Base-by-base conservation (phyloP, 1,140 invertebrate species). In the Drosophila subobscura region DNA sequence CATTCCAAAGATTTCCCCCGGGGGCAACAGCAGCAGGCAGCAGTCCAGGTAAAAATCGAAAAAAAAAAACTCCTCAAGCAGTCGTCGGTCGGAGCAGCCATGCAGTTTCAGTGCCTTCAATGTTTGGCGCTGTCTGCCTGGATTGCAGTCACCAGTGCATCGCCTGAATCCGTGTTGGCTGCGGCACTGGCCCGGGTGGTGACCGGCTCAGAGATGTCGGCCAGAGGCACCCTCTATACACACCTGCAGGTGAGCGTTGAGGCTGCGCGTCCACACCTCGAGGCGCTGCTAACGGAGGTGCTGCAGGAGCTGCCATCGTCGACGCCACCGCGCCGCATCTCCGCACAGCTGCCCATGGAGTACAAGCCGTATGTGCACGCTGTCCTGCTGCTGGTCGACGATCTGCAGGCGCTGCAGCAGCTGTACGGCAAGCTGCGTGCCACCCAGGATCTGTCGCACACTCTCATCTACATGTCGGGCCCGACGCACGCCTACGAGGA, bases 401-500 rank as follows among this genome's bases (percentile, higher is more conserved):
- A 76, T 27, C 37, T 88, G 22, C 20, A 23, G 5, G 63, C 83
- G 0, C 40, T 88, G 10, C 20, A 22, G 0, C 29, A 23, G 2
- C 37, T 88, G 5, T 88, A 76, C 16, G 44, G 8, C 0, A 1
- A 33, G 5, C 40, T 83, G 0, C 41, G 44, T 6, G 83, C 83
- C 25, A 88, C 83, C 33, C 59, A 77, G 45, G 63, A 88, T 54
- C 56, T 88, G 1, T 83, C 83, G 10, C 57, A 77, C 12, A 79
- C 84, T 2, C 60, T 88, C n/a, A 27, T 88, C 45, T 88, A 89
- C 41, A 70, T 88, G 79, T 72, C 72, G 40, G 29, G 59, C 49
- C 44, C 71, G 0, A 47, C 33, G 42, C 47, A 47, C 8, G 37
- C 27, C 8, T 41, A 58, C 16, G 25, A 23, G 7, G 37, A 16